Base-by-base conservation (phyloP, 2,888 invertebrate genomes). In the Parnassius mnemosyne region DNA sequence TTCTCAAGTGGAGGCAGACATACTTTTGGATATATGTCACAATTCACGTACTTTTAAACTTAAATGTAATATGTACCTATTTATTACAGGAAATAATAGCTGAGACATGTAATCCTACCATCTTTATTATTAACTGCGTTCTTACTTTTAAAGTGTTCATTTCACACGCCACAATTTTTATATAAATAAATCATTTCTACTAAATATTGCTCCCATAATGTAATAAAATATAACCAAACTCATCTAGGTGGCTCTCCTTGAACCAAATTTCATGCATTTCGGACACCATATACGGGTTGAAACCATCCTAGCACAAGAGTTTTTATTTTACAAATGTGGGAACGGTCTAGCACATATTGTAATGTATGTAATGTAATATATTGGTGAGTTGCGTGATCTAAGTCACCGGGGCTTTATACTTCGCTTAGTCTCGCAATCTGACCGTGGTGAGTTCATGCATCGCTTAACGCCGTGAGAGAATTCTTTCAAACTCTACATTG, bases 401-500 rank as follows among this genome's bases (percentile, higher is more conserved):
- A 61, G 57, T 47, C 51, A 46, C 43, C 13, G 25, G 46, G 52
- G 60, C 12, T 47, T 50, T 42, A 49, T 44, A 55, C 50, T 25
- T 57, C 41, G 57, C 57, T 78, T 78, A 74, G 72, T 75, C 76
- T 77, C 78, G 76, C 76, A 81, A 85, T 83, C 84, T 84, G 81
- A 85, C 85, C 89, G 84, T 87, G 79, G 82, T 82, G 77, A 69
- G 76, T 86, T 84, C 74, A 85, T 84, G 90, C 88, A 81, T 81
- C 85, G 88, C 68, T 80, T 84, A 79, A 70, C 77, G 67, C 72
- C 88, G 90, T 91, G 90, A 81, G 90, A 90, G 87, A 75, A 84
- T 80, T 81, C 79, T 79, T 76, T 76, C 76, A 77, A 71, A 74
- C 72, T 78, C 72, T 71, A 78, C 81, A 85, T 87, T 88, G 86